Conservation (phyloP, 2,888 invertebrate species). For the Diaprepes abbreviatus region DNA sequence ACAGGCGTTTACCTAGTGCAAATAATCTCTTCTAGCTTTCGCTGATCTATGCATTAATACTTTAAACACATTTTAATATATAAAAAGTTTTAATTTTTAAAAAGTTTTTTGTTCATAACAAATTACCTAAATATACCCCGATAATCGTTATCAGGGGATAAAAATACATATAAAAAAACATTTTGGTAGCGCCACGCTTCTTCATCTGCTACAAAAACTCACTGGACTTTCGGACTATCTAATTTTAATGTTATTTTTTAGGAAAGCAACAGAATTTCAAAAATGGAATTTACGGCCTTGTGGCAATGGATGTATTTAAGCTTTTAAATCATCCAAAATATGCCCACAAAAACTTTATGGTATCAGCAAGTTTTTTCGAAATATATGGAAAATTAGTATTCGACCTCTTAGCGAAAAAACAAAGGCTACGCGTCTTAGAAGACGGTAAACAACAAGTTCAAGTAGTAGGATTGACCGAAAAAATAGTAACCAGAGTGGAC, state of each 20-base stretch:
- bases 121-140: too few species aligned
- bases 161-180: too few species aligned
- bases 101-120: too few species aligned
- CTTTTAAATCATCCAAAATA: constrained; percentile 75
- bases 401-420: constrained; percentile 90
- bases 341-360: constrained; percentile 85
- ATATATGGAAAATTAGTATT: constrained; percentile 98
- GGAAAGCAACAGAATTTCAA: constrained; percentile 79
- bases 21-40: too few species aligned
- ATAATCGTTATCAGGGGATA: too few species aligned
- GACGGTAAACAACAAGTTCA: constrained; percentile 98
- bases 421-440: constrained; percentile 94
- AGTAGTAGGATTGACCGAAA: constrained; percentile 95
- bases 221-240: too few species aligned
- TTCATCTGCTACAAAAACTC: too few species aligned
- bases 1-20: too few species aligned
- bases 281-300: constrained; percentile 98
- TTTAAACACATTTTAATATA: too few species aligned
- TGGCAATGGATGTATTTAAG: constrained; percentile 93
- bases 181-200: too few species aligned
- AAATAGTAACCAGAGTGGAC: constrained; percentile 78
- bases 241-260: constrained; percentile 46
- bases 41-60: too few species aligned
- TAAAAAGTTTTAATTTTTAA: too few species aligned
- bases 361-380: constrained; percentile 98